phyloP scores from a whole-genome alignment of 2,113 vertebrate genomes.

The Pogona vitticeps region DNA sequence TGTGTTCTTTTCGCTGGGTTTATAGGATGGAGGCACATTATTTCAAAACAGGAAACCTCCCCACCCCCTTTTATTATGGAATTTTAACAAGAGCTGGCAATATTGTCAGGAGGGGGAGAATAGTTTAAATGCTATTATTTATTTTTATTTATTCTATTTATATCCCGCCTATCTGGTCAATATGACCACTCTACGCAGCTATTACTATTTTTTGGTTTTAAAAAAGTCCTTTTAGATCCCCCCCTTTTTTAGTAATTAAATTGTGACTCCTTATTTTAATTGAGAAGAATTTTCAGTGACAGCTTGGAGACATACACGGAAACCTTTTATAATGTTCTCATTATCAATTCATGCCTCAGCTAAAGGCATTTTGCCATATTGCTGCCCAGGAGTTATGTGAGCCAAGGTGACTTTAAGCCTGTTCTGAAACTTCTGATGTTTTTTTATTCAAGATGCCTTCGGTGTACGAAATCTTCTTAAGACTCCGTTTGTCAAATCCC shows the following conservation, averaged over 20 bases:
- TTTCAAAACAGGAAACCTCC: neutral
- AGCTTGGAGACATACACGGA: slow-evolving; percentile 25
- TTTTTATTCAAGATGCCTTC: slow-evolving; percentile 38
- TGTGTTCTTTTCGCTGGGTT: neutral
- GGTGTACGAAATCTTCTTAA: slow-evolving; percentile 27
- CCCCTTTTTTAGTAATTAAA: slow-evolving; percentile 34
- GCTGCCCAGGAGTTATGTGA: slow-evolving; percentile 44
- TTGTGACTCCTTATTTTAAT: slow-evolving; percentile 21
- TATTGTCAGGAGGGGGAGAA: neutral
- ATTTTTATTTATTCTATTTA: too few relatives aligned
- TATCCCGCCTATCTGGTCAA: too few relatives aligned
- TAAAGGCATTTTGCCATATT: slow-evolving; percentile 24
- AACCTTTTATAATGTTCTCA: slow-evolving; percentile 34
- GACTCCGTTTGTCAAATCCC: slow-evolving; percentile 46
- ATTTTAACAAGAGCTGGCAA: neutral
- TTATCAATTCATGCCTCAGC: slow-evolving; percentile 44
- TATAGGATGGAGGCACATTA: neutral
- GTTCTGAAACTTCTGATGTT: slow-evolving; percentile 30
- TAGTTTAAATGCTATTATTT: neutral
- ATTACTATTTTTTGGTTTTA: neutral
- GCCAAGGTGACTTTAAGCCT: slow-evolving; percentile 41
- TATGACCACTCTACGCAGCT: too few relatives aligned
- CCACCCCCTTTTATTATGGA: neutral
- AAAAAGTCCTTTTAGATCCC: neutral
- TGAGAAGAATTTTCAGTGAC: slow-evolving; percentile 24